Base-by-base conservation (phyloP, 1,140 invertebrate genomes). In the Drosophila biarmipes region DNA sequence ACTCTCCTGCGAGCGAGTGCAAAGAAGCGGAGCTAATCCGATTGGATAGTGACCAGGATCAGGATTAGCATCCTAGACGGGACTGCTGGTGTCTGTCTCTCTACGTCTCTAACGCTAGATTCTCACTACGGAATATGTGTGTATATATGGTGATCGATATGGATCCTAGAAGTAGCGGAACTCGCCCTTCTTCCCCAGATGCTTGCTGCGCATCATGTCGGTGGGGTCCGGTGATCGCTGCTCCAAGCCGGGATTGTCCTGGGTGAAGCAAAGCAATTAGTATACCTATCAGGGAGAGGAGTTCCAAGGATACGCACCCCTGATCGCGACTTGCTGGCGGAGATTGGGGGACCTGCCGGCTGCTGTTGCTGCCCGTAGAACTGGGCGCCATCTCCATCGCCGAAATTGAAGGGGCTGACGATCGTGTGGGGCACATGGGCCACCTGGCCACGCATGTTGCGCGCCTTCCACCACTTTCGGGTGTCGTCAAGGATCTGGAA, bases 381-480 rank as follows among this genome's bases (percentile, higher is more conserved):
- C 43, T 96, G 96, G 21, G 73, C 66, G 38, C 80, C 76, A 68
- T 96, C 95, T 4, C 78, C 72, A 43, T 91, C 85, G 4, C 72
- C 73, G 38, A 80, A 91, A 21, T 81, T 87, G 58, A 94, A 94
- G 7, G 96, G 94, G 14, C 97, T 96, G 35, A 99, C 97, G 91
- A 99, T 99, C 19, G 98, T 99, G 93, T 99, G 98, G 0, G 98
- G 98, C 46, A 99, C 98, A 92, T 99, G 98, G 35, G 97, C 98
- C 8, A 97, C 94, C 90, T 97, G 95, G 5, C 97, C 97, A 67
- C 96, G 94, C 29, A 95, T 94, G 92, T 99, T 99, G 61, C 97
- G 94, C 66, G 98, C 97, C 93, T 98, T 98, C 98, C 98, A 99
- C 98, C 98, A 99, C 92, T 99, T 99, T 73, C 98, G 94, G 38